These are phyloP conservation scores for Cantharis rustica DNA, from an alignment of 2,888 invertebrate species.

Conservation along the genomic window DNA sequence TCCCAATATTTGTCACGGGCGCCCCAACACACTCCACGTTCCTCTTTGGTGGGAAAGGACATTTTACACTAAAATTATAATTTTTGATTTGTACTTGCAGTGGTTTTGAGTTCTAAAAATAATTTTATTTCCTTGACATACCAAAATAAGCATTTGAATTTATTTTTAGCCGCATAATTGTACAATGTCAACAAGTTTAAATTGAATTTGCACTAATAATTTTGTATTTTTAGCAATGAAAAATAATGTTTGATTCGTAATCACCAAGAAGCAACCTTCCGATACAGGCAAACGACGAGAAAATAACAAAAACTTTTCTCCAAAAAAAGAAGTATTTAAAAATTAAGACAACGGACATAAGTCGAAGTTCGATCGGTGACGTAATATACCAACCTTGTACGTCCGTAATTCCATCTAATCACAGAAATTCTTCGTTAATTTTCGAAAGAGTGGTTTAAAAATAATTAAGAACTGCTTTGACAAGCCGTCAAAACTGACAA, in stretches of 20 bases:
- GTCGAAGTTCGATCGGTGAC: too few relatives aligned
- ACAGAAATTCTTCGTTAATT: too few relatives aligned
- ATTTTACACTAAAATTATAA: slow-evolving; percentile 54
- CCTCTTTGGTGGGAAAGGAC: slow-evolving; percentile 82
- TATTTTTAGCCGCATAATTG: neutral
- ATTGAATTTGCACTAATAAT: neutral
- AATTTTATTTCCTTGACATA: slow-evolving; percentile 30
- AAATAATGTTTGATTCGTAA: too few relatives aligned
- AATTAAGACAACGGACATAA: too few relatives aligned
- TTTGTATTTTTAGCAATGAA: neutral
- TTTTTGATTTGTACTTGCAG: neutral
- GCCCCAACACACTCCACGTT: slow-evolving; percentile 82
- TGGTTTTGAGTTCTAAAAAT: slow-evolving; percentile 21
- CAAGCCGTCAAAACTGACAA: too few relatives aligned
- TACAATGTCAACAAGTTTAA: neutral
- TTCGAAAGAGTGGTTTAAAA: too few relatives aligned
- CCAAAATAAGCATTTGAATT: slow-evolving; percentile 24
- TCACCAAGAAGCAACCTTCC: too few relatives aligned
- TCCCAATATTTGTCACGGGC: slow-evolving; percentile 88
- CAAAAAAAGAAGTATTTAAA: too few relatives aligned
- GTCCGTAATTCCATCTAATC: neutral
- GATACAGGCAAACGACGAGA: too few relatives aligned
- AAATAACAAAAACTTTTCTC: too few relatives aligned
- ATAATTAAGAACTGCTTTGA: too few relatives aligned
- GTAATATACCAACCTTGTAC: neutral